phyloP scores from a whole-genome alignment of 2,888 invertebrate species.

The Uloborus plumipes region DNA sequence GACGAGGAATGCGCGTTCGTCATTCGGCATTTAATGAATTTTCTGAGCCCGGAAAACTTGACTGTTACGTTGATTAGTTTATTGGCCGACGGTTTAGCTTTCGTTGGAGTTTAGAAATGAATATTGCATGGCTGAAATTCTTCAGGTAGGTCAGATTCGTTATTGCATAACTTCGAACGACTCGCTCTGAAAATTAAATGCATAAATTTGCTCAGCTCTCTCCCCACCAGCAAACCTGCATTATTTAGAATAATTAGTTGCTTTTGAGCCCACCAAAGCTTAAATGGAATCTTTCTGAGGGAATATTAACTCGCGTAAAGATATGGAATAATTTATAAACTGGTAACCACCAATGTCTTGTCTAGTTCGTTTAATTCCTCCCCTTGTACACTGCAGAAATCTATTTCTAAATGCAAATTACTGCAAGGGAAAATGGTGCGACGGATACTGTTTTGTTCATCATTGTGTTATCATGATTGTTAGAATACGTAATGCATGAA shows the following conservation, averaged over 20 bases:
- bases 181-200: constrained; percentile 53
- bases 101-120: constrained; percentile 46
- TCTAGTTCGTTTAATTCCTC: constrained; percentile 1
- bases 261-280: constrained; percentile 35
- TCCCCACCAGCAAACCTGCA: constrained; percentile 34
- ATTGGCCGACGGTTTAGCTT: constrained; percentile 42
- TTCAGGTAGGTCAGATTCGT: constrained; percentile 62
- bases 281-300: constrained; percentile 50
- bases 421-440: not conserved
- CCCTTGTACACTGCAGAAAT: constrained; percentile 12
- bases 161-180: constrained; percentile 50
- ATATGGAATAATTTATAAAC: constrained; percentile 58
- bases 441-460: constrained; percentile 16
- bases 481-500: too few species aligned
- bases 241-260: constrained; percentile 59
- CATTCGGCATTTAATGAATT: constrained; percentile 60
- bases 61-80: constrained; percentile 59
- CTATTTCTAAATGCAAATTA: constrained; percentile 42
- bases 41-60: constrained; percentile 29
- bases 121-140: constrained; percentile 43
- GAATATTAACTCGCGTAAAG: constrained; percentile 49
- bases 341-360: constrained; percentile 47
- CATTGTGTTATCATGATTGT: not conserved
- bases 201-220: constrained; percentile 47
- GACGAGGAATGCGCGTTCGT: constrained; percentile 51